Percentiles rank a stretch among this genome's conserved stretches.
phyloP scores from a whole-genome alignment of 92 coral and sea anemone species.

The Porites rus region DNA sequence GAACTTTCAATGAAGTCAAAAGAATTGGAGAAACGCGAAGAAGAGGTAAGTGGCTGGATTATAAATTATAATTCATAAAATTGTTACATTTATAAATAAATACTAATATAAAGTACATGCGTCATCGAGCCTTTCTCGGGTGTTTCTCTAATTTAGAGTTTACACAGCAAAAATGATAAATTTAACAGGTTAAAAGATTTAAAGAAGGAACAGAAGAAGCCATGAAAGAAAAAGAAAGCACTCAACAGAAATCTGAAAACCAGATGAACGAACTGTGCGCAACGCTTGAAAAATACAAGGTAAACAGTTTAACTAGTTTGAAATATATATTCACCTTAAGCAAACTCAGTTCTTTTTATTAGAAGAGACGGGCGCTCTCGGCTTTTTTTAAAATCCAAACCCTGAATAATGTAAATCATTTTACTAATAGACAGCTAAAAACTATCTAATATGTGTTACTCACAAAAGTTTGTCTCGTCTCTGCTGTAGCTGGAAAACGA shows the following conservation, averaged over 20 bases:
- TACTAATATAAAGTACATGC: too few relatives aligned
- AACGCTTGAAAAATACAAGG: slow-evolving; percentile 98
- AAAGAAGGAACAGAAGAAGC: slow-evolving; percentile 72
- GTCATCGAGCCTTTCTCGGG: too few relatives aligned
- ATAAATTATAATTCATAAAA: too few relatives aligned
- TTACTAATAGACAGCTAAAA: too few relatives aligned
- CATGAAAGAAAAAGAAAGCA: slow-evolving; percentile 78
- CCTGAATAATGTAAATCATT: too few relatives aligned
- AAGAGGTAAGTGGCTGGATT: slow-evolving; percentile 14
- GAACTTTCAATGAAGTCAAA: slow-evolving; percentile 58
- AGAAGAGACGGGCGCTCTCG: too few relatives aligned
- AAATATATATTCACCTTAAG: too few relatives aligned
- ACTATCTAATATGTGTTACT: neutral
- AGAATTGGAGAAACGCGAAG: slow-evolving; percentile 61
- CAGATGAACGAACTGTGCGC: slow-evolving; percentile 94
- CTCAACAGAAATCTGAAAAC: slow-evolving; percentile 76
- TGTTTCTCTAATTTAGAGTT: too few relatives aligned
- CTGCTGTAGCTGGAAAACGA: slow-evolving; percentile 91
- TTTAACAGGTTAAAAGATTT: slow-evolving; percentile 53
- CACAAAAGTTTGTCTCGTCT: neutral
- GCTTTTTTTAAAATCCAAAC: too few relatives aligned
- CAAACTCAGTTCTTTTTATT: neutral
- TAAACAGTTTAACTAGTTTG: neutral
- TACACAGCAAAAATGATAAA: neutral
- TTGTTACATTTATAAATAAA: too few relatives aligned